Conservation (phyloP, 2,113 vertebrate genomes). For the Nyctibius bracteatus region DNA sequence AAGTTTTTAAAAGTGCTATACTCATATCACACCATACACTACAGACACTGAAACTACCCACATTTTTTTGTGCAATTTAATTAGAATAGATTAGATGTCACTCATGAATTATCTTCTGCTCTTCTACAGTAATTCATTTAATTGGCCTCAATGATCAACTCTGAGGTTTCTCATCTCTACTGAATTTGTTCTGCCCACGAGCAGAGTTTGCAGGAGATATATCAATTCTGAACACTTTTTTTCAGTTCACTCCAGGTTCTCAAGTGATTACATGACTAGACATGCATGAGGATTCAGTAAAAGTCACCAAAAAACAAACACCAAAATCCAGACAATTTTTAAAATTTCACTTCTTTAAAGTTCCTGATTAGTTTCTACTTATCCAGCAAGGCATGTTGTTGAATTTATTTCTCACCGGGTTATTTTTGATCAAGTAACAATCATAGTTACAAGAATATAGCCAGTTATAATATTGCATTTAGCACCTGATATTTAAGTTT, state of each 20-base stretch:
- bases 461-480: not conserved
- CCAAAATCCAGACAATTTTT: not conserved
- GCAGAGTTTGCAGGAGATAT: constrained; percentile 43
- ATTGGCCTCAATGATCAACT: constrained; percentile 57
- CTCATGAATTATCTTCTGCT: constrained; percentile 58
- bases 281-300: not conserved
- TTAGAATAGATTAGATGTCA: constrained; percentile 56
- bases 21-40: not conserved
- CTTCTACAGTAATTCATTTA: constrained; percentile 59
- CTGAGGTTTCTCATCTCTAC: constrained; percentile 45
- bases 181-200: constrained; percentile 50
- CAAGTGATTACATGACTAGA: constrained; percentile 26
- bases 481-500: not conserved
- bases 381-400: not conserved
- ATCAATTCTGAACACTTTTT: constrained; percentile 28
- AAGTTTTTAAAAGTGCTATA: not conserved
- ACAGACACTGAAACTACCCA: not conserved
- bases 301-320: not conserved
- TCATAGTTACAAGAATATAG: not conserved
- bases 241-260: constrained; percentile 8
- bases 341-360: not conserved
- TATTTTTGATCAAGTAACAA: not conserved
- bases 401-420: not conserved
- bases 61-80: constrained; percentile 53
- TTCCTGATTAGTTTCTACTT: not conserved